phyloP scores from a whole-genome alignment of 2,888 invertebrate genomes.

The Plusia festucae region DNA sequence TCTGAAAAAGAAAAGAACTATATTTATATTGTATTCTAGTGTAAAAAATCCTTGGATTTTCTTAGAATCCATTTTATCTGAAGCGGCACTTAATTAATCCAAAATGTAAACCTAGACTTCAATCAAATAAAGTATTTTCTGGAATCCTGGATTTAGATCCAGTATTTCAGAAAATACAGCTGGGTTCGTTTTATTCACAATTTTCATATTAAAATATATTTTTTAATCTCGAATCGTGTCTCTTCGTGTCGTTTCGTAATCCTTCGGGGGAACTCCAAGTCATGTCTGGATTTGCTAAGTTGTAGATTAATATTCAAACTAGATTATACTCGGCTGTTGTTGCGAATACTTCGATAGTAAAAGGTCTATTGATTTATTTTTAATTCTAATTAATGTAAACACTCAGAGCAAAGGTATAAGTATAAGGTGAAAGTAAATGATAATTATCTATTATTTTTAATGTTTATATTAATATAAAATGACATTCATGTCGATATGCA shows the following conservation, averaged over 20 bases:
- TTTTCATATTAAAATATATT: background rate
- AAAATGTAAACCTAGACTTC: background rate
- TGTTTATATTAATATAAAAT: too few relatives aligned
- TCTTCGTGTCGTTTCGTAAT: conserved; percentile 38
- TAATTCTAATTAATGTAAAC: too few relatives aligned
- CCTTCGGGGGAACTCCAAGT: conserved; percentile 32
- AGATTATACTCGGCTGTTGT: conserved; percentile 13
- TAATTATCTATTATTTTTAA: too few relatives aligned
- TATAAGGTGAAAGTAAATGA: too few relatives aligned
- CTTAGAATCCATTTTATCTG: background rate
- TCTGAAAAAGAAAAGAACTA: too few relatives aligned
- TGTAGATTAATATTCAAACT: conserved; percentile 42
- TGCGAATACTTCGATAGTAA: background rate
- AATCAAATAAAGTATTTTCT: background rate
- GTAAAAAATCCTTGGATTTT: background rate
- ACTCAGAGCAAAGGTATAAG: too few relatives aligned
- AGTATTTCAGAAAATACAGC: too few relatives aligned
- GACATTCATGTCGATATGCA: too few relatives aligned
- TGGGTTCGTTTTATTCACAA: background rate
- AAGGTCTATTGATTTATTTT: background rate
- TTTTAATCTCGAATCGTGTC: background rate
- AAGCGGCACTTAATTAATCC: background rate
- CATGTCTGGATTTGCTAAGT: conserved; percentile 49
- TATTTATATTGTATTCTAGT: background rate
- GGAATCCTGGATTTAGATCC: background rate